Evolutionary conservation across 2,113 vertebrate species (phyloP), one percentile per base, ranked within the genome.

Genomic region (Chunga burmeisteri): DNA sequence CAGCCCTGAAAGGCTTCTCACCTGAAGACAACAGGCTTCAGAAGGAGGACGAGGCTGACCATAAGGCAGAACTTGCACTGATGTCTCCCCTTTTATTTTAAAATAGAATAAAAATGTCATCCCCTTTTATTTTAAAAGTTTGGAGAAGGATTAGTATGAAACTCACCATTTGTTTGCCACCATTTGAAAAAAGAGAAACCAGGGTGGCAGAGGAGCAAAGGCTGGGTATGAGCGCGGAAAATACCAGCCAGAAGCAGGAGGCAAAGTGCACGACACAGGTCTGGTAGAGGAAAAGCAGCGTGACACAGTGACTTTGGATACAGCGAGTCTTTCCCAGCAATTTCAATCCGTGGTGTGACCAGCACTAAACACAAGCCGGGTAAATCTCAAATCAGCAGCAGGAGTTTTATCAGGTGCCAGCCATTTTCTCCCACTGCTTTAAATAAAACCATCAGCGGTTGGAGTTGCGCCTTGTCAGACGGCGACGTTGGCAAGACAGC

Each of bases 401-500:
- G 58, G 58, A 65, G 38, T 63, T 65, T 78, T 56, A 56, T 36
- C 36, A 38, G 26, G 9, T 50, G 49, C 29, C 47, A 61, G n/a
- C 6, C 30, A 13, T 36, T 78, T 65, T 72, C 79, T 55, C n/a
- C 16, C 47, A 78, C 42, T 26, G 6, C 21, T 77, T 42, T 9
- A 26, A 49, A 13, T 8, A 55, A 77, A 63, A 40, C 8, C 58
- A 58, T 27, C 36, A 13, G 49, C 2, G 15, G 18, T 8, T 34
- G 9, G 44, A 63, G 34, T 38, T 38, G 32, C 29, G 19, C 44
- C 66, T 79, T 85, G 50, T 36, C 18, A 29, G 27, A 63, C 36
- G 1, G 2, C 0, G 1, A 22, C 6, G 22, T 6, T 42, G 32
- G 11, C 32, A 32, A 3, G 10, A 85, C 21, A 50, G 32, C 26